phyloP scores from a whole-genome alignment of 2,888 invertebrate genomes.

The Tuta absoluta region DNA sequence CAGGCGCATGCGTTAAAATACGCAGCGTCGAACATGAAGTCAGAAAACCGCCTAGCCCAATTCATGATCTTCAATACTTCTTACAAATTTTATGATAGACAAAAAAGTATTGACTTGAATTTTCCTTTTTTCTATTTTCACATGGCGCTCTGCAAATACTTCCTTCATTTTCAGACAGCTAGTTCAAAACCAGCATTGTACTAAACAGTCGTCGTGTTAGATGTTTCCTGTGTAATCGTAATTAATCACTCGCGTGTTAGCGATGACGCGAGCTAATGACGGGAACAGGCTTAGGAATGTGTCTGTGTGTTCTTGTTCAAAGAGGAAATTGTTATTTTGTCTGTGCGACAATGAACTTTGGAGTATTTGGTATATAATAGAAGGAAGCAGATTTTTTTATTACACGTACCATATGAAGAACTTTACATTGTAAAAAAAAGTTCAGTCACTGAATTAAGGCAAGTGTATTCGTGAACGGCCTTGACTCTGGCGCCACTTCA shows the following conservation, averaged over 20 bases:
- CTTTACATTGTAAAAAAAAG: too few species aligned
- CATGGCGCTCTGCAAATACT: background rate
- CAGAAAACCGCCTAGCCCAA: too few species aligned
- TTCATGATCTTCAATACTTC: too few species aligned
- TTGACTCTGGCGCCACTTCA: too few species aligned
- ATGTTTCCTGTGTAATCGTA: constrained; percentile 7
- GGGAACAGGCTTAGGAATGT: constrained; percentile 17
- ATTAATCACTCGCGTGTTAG: constrained; percentile 17
- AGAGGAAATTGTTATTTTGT: constrained; percentile 12
- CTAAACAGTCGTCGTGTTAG: background rate
- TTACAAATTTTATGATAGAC: too few species aligned
- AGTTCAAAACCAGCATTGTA: constrained; percentile 13
- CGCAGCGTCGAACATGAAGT: too few species aligned
- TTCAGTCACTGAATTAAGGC: too few species aligned
- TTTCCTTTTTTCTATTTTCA: background rate
- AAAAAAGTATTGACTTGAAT: too few species aligned
- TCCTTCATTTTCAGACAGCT: background rate
- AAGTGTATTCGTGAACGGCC: too few species aligned
- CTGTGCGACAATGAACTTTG: background rate
- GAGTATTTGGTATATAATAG: background rate
- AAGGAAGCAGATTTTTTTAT: too few species aligned
- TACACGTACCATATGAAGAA: too few species aligned
- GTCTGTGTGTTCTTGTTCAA: background rate
- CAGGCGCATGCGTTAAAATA: too few species aligned
- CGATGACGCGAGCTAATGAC: constrained; percentile 18